Conservation (phyloP, 2,797 vertebrate genomes). For the Pampus argenteus region DNA sequence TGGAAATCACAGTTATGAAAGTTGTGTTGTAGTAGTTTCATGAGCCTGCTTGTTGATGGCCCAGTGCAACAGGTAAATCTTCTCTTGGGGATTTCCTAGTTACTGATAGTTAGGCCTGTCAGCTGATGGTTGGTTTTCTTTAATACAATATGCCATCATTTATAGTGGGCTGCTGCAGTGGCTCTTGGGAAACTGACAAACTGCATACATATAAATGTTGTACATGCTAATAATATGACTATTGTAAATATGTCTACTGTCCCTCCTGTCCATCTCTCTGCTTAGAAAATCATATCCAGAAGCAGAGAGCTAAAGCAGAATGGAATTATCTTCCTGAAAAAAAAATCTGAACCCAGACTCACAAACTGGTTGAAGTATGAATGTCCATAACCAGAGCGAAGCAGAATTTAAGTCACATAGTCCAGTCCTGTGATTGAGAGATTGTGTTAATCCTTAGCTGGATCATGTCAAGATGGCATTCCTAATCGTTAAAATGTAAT, state of each 20-base stretch:
- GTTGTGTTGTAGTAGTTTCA: slow-evolving; percentile 52
- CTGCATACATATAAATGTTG: slow-evolving; percentile 34
- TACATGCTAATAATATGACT: slow-evolving; percentile 38
- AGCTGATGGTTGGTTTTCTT: slow-evolving; percentile 11
- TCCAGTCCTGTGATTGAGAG: slow-evolving; percentile 46
- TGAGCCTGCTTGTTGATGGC: slow-evolving; percentile 34
- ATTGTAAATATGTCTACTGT: slow-evolving; percentile 23
- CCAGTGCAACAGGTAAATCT: slow-evolving; percentile 17
- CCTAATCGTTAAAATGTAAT: slow-evolving; percentile 56
- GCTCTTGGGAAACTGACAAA: slow-evolving; percentile 27
- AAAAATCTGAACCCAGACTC: slow-evolving; percentile 20
- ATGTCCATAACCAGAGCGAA: slow-evolving; percentile 47
- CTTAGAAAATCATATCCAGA: slow-evolving; percentile 39
- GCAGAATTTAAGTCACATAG: slow-evolving; percentile 22
- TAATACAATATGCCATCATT: slow-evolving; percentile 7
- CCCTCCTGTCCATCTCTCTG: slow-evolving; percentile 26
- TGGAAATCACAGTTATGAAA: slow-evolving; percentile 59
- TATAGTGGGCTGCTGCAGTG: slow-evolving; percentile 3
- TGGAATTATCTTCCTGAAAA: slow-evolving; percentile 16
- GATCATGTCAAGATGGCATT: slow-evolving; percentile 52
- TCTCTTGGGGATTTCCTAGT: slow-evolving; percentile 27
- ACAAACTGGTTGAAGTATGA: slow-evolving; percentile 18
- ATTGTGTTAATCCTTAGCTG: slow-evolving; percentile 52
- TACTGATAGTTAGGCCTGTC: slow-evolving; percentile 4
- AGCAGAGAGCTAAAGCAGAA: slow-evolving; percentile 13